Conservation (phyloP, 2,888 invertebrate genomes). For the Leucophenga montana region DNA sequence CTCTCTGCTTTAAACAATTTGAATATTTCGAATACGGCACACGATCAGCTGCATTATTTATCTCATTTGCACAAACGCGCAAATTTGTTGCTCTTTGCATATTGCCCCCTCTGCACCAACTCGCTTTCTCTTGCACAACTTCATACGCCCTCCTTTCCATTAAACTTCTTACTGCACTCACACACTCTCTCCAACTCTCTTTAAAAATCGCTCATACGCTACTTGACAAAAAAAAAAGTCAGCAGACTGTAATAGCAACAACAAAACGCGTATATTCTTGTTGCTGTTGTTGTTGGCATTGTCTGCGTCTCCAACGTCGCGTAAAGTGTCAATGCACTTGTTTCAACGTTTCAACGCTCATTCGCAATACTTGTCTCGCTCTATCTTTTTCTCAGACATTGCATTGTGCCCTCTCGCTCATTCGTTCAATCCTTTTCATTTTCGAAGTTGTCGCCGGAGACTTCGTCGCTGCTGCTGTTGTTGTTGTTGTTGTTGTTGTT, state of each 20-base stretch:
- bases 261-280: background rate
- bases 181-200: background rate
- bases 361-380: background rate
- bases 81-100: background rate
- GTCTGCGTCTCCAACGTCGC: slow-evolving; percentile 17
- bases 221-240: background rate
- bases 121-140: background rate
- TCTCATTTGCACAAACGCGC: background rate
- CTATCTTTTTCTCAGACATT: background rate
- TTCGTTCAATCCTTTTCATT: slow-evolving; percentile 35
- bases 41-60: slow-evolving; percentile 27
- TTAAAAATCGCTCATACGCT: too few species aligned
- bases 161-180: background rate
- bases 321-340: slow-evolving; percentile 72
- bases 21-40: slow-evolving; percentile 11
- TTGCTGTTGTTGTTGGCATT: background rate
- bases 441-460: slow-evolving; percentile 27
- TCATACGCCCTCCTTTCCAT: background rate
- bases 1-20: too few species aligned
- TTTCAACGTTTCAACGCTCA: slow-evolving; percentile 53
- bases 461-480: background rate
- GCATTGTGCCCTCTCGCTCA: background rate
- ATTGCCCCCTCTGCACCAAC: background rate
- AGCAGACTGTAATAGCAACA: background rate
- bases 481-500: too few species aligned